Percentiles rank a stretch among this genome's conserved stretches.
Evolutionary conservation across 2,888 invertebrate species (phyloP).

Genomic region (Agrotis segetum): DNA sequence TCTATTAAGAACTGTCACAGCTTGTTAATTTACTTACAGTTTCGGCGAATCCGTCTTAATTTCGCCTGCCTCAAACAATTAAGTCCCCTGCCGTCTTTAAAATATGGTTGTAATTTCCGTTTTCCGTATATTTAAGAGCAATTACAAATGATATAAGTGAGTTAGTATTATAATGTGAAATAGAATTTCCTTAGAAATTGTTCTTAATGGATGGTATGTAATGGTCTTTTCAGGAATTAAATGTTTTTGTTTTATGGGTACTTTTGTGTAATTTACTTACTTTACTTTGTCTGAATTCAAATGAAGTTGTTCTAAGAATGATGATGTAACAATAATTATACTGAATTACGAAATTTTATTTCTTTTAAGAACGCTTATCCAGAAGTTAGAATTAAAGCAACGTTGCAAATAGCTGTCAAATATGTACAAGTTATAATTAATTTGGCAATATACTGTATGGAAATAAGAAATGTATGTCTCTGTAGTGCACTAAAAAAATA

Average conservation of each 20-base stretch:
- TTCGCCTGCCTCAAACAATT: constrained; percentile 7
- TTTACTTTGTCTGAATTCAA: no score
- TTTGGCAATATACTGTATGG: no score
- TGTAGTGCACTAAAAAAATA: no score
- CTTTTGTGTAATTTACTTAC: no score
- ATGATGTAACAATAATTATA: no score
- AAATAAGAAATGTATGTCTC: no score
- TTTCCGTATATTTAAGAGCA: constrained; percentile 42
- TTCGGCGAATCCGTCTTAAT: constrained; percentile 30
- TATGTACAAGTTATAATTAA: no score
- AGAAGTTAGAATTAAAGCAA: no score
- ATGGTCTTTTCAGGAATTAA: constrained; percentile 4
- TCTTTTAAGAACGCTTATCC: no score
- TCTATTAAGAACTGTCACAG: constrained; percentile 64
- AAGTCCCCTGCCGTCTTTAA: neutral
- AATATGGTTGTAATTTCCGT: constrained; percentile 40
- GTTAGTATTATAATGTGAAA: constrained; percentile 32
- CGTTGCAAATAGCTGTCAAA: no score
- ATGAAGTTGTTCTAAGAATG: no score
- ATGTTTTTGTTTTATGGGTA: neutral
- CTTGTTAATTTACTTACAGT: constrained; percentile 72
- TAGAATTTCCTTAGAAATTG: constrained; percentile 24
- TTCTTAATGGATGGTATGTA: constrained; percentile 11
- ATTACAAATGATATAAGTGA: constrained; percentile 58
- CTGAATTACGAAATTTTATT: neutral